Evolutionary conservation across 2,113 vertebrate genomes (phyloP).

Genomic region (Grantiella picta): DNA sequence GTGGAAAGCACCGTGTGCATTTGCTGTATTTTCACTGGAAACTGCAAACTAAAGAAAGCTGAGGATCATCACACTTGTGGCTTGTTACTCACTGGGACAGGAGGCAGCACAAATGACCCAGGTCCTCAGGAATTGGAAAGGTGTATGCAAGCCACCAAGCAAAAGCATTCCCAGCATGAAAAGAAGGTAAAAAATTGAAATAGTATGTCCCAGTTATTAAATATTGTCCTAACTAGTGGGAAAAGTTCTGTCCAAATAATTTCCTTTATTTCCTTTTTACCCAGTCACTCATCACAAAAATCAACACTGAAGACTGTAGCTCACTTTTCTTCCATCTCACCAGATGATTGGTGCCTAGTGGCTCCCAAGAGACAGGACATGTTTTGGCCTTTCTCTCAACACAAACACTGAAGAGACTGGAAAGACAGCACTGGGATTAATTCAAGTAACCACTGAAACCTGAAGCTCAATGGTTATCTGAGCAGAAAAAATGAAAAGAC

Average conservation of each 20-base stretch:
- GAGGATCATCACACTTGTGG: background rate
- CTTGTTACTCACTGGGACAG: background rate
- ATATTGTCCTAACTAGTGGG: background rate
- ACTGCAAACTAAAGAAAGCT: background rate
- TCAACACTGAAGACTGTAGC: background rate
- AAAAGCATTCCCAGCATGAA: background rate
- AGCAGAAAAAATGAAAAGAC: background rate
- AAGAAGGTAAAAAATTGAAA: background rate
- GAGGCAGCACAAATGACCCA: background rate
- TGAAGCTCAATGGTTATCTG: background rate
- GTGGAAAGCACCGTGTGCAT: background rate
- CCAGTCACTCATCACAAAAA: background rate
- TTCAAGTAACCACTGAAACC: background rate
- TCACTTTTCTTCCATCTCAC: background rate
- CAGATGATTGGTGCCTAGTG: background rate
- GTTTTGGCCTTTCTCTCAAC: background rate
- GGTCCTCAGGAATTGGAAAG: background rate
- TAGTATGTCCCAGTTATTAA: background rate
- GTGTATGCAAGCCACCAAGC: background rate
- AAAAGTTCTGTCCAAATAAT: background rate
- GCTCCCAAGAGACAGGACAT: background rate
- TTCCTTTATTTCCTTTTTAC: conserved; percentile 13
- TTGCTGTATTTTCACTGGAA: background rate
- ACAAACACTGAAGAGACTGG: background rate
- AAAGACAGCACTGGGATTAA: background rate